Percentiles rank a stretch among this genome's conserved stretches.
Conservation (phyloP, 2,113 vertebrate species). For the Xiphophorus maculatus region DNA sequence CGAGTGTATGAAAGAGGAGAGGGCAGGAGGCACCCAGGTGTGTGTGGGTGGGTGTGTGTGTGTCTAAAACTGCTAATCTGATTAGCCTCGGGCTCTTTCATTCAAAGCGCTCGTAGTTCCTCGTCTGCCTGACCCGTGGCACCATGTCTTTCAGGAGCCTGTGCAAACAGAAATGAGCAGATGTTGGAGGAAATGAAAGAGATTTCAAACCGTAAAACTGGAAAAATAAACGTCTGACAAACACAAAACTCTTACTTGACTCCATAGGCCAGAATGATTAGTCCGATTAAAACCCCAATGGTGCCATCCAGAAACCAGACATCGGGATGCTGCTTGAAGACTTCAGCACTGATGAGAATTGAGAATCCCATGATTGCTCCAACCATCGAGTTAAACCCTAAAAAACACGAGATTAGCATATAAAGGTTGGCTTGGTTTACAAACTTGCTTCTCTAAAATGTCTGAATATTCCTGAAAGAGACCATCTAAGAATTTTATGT, state of each 20-base stretch:
- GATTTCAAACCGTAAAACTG: not conserved
- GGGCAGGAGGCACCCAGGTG: conserved; percentile 34
- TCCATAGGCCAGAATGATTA: conserved; percentile 94
- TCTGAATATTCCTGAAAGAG: not conserved
- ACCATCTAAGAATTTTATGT: not conserved
- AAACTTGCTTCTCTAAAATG: not conserved
- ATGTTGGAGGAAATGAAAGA: not conserved
- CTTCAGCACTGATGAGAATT: conserved; percentile 94
- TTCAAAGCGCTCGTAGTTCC: conserved; percentile 97
- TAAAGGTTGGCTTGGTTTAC: not conserved
- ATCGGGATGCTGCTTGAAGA: conserved; percentile 88
- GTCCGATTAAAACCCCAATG: conserved; percentile 92
- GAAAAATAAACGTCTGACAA: not conserved
- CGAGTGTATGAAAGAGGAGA: conserved; percentile 27
- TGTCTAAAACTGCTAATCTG: conserved; percentile 25
- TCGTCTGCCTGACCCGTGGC: conserved; percentile 91
- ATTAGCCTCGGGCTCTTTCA: conserved; percentile 69
- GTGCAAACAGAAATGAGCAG: conserved; percentile 34
- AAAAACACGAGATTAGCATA: conserved; percentile 16
- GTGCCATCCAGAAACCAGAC: conserved; percentile 96
- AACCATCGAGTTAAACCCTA: conserved; percentile 97
- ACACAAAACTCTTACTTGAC: conserved; percentile 86
- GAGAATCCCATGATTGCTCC: conserved; percentile 97
- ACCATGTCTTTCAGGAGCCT: conserved; percentile 94
- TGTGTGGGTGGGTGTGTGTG: conserved; percentile 11